Evolutionary conservation across 2,888 invertebrate genomes (phyloP).

Genomic region (Corbicula japonica): DNA sequence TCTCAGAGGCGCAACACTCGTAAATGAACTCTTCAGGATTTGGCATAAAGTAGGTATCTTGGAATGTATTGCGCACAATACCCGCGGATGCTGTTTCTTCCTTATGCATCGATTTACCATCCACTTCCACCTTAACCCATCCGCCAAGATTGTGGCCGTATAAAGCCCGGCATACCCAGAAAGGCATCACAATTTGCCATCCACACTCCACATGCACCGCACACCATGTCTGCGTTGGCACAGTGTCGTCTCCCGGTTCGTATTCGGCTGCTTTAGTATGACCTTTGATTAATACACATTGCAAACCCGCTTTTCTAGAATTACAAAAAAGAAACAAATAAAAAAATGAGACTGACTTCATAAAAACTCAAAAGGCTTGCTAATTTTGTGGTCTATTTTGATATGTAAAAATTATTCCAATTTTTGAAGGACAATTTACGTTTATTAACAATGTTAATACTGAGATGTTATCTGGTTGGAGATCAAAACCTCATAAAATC

Average conservation of each 20-base stretch:
- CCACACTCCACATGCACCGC: constrained; percentile 47
- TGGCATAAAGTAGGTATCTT: constrained; percentile 60
- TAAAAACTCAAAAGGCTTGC: too few relatives aligned
- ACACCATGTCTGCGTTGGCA: constrained; percentile 35
- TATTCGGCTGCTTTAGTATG: constrained; percentile 45
- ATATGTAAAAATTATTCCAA: not conserved
- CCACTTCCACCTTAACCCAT: constrained; percentile 58
- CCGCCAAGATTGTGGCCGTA: constrained; percentile 53
- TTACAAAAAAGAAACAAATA: not conserved
- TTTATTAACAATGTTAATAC: not conserved
- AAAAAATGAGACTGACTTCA: not conserved
- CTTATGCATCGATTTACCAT: constrained; percentile 15
- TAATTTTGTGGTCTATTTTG: too few relatives aligned
- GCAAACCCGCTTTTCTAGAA: constrained; percentile 42
- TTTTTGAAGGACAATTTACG: not conserved
- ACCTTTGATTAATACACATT: constrained; percentile 50
- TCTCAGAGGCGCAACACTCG: constrained; percentile 44
- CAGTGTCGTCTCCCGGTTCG: constrained; percentile 40
- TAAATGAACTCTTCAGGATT: constrained; percentile 55
- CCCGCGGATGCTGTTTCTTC: constrained; percentile 30
- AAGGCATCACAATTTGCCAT: constrained; percentile 65
- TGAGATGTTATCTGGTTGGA: not conserved
- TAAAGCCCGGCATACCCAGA: constrained; percentile 58
- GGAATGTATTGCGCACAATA: constrained; percentile 46
- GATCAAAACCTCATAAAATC: not conserved